These are phyloP conservation scores for Ciona savignyi DNA, from an alignment of 23 tunicate genomes.

Conservation along the genomic window DNA sequence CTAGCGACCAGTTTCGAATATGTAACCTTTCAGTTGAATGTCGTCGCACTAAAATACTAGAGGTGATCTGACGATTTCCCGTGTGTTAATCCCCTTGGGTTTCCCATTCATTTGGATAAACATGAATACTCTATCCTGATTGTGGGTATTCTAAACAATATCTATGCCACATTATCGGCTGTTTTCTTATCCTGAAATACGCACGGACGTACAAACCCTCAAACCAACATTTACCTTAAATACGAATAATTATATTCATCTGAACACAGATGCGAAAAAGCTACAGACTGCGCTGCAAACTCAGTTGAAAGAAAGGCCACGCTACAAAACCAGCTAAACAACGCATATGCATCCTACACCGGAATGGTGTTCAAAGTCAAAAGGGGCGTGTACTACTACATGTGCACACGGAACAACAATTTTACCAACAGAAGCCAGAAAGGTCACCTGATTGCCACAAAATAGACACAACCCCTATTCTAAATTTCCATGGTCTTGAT, in stretches of 20 bases:
- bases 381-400: conserved; percentile 45
- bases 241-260: too few species aligned
- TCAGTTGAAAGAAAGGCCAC: conserved; percentile 11
- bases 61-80: too few species aligned
- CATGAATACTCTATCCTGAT: not conserved
- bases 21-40: too few species aligned
- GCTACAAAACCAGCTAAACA: conserved; percentile 40
- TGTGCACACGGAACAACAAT: conserved; percentile 88
- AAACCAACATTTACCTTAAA: too few species aligned
- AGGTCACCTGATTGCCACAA: conserved; percentile 42
- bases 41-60: too few species aligned
- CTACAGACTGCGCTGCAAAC: conserved; percentile 12
- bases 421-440: conserved; percentile 83
- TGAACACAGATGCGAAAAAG: conserved; percentile 43
- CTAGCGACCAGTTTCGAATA: too few species aligned
- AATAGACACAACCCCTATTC: too few species aligned
- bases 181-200: not conserved
- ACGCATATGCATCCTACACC: conserved; percentile 75
- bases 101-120: too few species aligned
- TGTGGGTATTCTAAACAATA: too few species aligned
- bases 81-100: too few species aligned
- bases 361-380: conserved; percentile 45
- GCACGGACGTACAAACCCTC: not conserved
- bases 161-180: too few species aligned
- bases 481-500: too few species aligned